Base-by-base conservation (phyloP, 2,113 vertebrate species). In the Epinephelus fuscoguttatus region DNA sequence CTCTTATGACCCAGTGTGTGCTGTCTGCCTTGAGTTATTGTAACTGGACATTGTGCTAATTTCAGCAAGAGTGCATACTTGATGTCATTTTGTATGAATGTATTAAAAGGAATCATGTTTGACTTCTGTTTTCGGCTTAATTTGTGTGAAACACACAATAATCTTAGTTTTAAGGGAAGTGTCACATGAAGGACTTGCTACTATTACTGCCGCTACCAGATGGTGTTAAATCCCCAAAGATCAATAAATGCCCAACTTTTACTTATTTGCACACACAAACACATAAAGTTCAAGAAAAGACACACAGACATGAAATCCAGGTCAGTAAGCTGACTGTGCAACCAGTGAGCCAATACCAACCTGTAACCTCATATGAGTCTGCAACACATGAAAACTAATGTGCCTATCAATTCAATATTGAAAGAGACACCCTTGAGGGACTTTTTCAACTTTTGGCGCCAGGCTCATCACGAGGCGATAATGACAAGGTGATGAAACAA, bases 401-500 rank as follows among this genome's bases (percentile, higher is more conserved):
- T 75, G 67, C 73, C 84, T 47, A 78, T 91, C 70, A 81, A 76
- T 77, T 62, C 80, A 66, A 59, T 79, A 90, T 89, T 84, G 93
- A 93, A 93, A 92, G 78, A 92, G 88, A 86, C 86, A 82, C 90
- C 90, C 87, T 87, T 87, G 75, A 84, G 85, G 82, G 90, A 85
- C 88, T 87, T 88, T 59, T 91, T 72, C 11, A 93, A 87, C 85
- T 90, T 91, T 77, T 89, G 83, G 59, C 50, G 40, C 76, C 81
- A n/a, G 25, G 66, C 91, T 92, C 91, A 94, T 95, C 88, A 94
- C 62, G n/a, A 82, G 84, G 78, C 80, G 91, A 89, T 95, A 94
- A 94, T 93, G 94, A 92, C 89, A 92, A 87, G 82, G 89, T 89
- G 93, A 93, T 93, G 93, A 95, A 93, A 93, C 92, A 92, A 93